Conservation (phyloP, 1,140 invertebrate species). For the Drosophila setifemur region DNA sequence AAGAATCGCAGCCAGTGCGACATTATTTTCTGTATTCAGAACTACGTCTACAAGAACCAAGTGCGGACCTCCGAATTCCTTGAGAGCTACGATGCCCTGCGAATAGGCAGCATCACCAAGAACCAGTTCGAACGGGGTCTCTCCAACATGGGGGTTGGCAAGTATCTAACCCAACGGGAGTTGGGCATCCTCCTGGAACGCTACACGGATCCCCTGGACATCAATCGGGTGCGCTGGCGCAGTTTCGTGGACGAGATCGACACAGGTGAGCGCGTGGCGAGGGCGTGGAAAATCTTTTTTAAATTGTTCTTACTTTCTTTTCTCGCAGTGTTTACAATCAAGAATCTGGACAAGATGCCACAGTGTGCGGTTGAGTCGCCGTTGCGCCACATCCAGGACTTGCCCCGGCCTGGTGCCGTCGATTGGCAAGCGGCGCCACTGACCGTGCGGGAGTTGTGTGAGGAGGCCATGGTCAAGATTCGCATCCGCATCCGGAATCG, state of each 20-base stretch:
- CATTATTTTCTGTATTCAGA: constrained; percentile 67
- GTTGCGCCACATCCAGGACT: constrained; percentile 82
- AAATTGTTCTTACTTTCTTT: background rate
- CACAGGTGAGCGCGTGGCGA: constrained; percentile 81
- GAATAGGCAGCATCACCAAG: constrained; percentile 85
- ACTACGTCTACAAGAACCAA: constrained; percentile 85
- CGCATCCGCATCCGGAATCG: constrained; percentile 83
- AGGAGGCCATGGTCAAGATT: constrained; percentile 84
- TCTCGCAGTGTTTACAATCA: constrained; percentile 85
- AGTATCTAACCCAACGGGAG: constrained; percentile 84
- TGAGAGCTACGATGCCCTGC: constrained; percentile 85
- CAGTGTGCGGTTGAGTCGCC: constrained; percentile 81
- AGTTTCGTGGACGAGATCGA: constrained; percentile 89
- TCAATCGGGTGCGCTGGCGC: constrained; percentile 86
- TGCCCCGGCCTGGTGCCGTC: constrained; percentile 82
- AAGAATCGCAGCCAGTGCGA: constrained; percentile 68
- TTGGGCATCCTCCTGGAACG: constrained; percentile 84
- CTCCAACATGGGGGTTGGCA: constrained; percentile 85
- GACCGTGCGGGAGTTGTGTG: constrained; percentile 83
- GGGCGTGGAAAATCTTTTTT: too few relatives aligned
- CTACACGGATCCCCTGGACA: constrained; percentile 87
- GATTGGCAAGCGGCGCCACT: constrained; percentile 83
- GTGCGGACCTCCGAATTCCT: constrained; percentile 86
- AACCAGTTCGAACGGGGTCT: constrained; percentile 87
- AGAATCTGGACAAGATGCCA: constrained; percentile 87